A percentile compares a stretch with the other conserved stretches of the same genome.
These are phyloP conservation scores for Parapsyche elsis DNA, from an alignment of 1,140 invertebrate genomes.

Conservation along the genomic window DNA sequence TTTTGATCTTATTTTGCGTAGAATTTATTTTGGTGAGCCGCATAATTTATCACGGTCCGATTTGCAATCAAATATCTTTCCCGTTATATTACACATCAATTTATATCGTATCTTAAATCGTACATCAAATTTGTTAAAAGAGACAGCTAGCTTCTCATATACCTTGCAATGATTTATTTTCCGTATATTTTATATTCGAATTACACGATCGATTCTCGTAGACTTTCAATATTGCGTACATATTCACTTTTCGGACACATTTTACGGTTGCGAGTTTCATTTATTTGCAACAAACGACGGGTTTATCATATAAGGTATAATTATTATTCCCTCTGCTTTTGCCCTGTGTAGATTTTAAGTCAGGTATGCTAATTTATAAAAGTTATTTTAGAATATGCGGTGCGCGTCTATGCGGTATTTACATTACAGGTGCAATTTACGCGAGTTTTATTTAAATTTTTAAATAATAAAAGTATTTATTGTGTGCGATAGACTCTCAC, in stretches of 20 bases:
- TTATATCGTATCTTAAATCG: conserved; percentile 24
- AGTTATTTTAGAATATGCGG: neutral
- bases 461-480: neutral
- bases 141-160: conserved; percentile 7
- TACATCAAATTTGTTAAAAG: conserved; percentile 12
- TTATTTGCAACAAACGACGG: too few species aligned
- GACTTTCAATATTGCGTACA: neutral
- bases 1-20: too few species aligned
- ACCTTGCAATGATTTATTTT: conserved; percentile 7
- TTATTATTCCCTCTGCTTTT: too few species aligned
- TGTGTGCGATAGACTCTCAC: too few species aligned
- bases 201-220: neutral
- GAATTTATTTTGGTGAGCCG: too few species aligned
- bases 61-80: neutral
- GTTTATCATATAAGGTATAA: too few species aligned
- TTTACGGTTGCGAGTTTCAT: too few species aligned
- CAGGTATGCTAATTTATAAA: neutral
- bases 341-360: neutral
- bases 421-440: neutral
- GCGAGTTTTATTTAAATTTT: neutral
- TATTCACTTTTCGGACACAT: too few species aligned
- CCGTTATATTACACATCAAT: conserved; percentile 15
- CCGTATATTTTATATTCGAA: conserved; percentile 4
- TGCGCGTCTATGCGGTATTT: neutral
- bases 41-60: neutral